phyloP scores from a whole-genome alignment of 2,797 vertebrate genomes.

The Staurois parvus region DNA sequence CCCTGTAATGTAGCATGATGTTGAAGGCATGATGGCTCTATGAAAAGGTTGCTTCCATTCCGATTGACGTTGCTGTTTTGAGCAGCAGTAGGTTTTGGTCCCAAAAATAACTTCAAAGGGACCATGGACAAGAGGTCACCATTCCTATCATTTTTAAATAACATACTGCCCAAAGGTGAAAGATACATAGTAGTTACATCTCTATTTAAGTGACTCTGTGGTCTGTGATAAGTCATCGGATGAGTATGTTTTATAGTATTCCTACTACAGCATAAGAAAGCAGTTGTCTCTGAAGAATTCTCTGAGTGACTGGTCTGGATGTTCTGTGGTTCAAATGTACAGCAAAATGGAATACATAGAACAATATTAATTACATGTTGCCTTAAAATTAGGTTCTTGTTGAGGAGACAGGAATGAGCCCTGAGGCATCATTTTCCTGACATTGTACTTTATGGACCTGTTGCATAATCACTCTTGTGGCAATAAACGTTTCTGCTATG shows the following conservation, averaged over 20 bases:
- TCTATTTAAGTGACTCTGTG: not conserved
- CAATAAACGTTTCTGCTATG: not conserved
- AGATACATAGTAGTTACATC: not conserved
- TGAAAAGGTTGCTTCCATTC: not conserved
- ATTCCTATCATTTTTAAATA: constrained; percentile 45
- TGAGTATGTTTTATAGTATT: not conserved
- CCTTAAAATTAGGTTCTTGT: not conserved
- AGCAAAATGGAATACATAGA: too few species aligned
- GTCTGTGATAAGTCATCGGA: not conserved
- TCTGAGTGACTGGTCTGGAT: not conserved
- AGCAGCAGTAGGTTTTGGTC: constrained; percentile 5
- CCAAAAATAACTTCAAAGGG: constrained; percentile 45
- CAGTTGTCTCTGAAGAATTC: not conserved
- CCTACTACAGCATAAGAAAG: not conserved
- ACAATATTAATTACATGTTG: too few species aligned
- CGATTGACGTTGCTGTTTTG: not conserved
- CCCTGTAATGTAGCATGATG: not conserved
- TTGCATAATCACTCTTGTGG: not conserved
- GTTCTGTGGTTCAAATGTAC: too few species aligned
- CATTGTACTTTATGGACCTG: not conserved
- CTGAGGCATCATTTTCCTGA: not conserved
- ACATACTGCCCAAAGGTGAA: constrained; percentile 1
- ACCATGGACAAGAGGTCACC: constrained; percentile 37
- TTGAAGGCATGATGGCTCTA: not conserved
- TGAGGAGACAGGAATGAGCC: not conserved